phyloP scores from a whole-genome alignment of 2,888 invertebrate genomes.

The Malachius bipustulatus region DNA sequence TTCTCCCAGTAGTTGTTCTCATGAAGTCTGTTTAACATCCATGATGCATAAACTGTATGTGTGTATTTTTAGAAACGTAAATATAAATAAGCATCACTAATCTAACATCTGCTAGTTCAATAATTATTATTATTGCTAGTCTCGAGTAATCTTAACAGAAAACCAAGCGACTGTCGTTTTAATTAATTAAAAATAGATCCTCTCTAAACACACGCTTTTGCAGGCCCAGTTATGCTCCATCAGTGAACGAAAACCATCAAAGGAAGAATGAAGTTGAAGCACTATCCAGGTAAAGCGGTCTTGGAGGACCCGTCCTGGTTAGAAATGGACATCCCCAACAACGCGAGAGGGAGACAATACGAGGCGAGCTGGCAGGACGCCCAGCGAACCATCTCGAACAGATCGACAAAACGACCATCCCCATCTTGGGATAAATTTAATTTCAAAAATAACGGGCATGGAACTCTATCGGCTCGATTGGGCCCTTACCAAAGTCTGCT shows the following conservation, averaged over 20 bases:
- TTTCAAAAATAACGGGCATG: constrained; percentile 23
- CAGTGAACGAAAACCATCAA: constrained; percentile 1
- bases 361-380: constrained; percentile 78
- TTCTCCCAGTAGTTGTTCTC: no score
- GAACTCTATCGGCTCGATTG: constrained; percentile 34
- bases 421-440: constrained; percentile 30
- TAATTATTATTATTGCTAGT: no score
- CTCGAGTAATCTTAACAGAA: no score
- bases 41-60: no score
- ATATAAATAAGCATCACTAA: no score
- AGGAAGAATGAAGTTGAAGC: constrained; percentile 63
- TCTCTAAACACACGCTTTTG: no score
- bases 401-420: constrained; percentile 29
- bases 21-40: no score
- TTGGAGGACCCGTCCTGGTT: constrained; percentile 45
- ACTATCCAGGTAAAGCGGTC: constrained; percentile 74
- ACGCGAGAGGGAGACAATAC: constrained; percentile 58
- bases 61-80: no score
- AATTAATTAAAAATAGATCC: no score
- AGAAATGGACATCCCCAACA: constrained; percentile 57
- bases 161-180: no score
- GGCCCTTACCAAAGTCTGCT: constrained; percentile 31
- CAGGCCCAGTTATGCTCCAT: background rate
- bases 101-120: no score
- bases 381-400: constrained; percentile 42